Base-by-base conservation (phyloP, 2,888 invertebrate species). In the Thera obeliscata region DNA sequence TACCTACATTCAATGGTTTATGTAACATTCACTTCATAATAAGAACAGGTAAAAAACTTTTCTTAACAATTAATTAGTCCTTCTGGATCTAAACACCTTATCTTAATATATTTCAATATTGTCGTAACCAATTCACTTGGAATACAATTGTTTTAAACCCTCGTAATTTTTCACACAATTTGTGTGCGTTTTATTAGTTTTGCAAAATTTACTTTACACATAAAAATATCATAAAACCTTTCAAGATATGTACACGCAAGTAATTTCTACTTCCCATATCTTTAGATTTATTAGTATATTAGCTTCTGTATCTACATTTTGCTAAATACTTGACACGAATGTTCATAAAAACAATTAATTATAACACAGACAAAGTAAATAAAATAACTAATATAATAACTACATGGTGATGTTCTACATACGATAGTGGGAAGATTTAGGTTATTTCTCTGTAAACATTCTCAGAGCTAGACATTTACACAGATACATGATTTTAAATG, bases 171-270 rank as follows among this genome's bases (percentile, higher is more conserved):
- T 48, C 59, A 66, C 65, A 66, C 61, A 50, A 56, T 58, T 50
- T 56, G 61, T 66, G 69, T 61, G 68, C 61, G 64, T 60, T 52
- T 59, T 59, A 33, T 35, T 60, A 57, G 55, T 68, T 52, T 69
- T 56, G 38, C 55, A 54, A 38, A 22, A 22, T n/a, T 46, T n/a
- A n/a, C n/a, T 36, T 36, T 46, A 55, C 43, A 9, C 70, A 72
- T 64, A 68, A 73, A 73, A 71, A 72, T 71, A 72, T 59, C 72
- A 70, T 64, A 66, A 52, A 49, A 66, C 60, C 22, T 66, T 50
- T 59, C 50, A 48, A 50, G 41, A 61, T 73, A 74, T 73, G 64
- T 70, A 74, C 72, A 63, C 38, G 36, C n/a, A 22, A 22, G 9
- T 11, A 6, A n/a, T 38, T 54, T 38, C 38, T 12, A 12, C 38